Evolutionary conservation across 2,888 invertebrate genomes (phyloP).

Genomic region (Prenolepis imparis): DNA sequence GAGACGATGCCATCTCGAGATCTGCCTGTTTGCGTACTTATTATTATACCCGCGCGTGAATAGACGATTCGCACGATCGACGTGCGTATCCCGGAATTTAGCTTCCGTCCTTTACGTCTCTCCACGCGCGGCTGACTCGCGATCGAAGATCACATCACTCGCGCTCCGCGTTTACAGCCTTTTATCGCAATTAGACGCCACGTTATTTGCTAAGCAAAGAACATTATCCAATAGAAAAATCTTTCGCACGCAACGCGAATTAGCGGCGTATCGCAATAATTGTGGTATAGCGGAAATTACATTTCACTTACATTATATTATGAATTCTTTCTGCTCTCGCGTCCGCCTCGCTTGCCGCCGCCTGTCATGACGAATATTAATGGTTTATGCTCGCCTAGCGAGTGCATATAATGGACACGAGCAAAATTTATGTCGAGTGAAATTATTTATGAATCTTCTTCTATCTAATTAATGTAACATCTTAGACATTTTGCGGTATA

Average conservation of each 20-base stretch:
- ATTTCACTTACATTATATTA: conserved; percentile 38
- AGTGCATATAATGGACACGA: background rate
- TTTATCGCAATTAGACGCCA: conserved; percentile 54
- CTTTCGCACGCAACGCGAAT: conserved; percentile 64
- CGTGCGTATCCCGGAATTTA: conserved; percentile 26
- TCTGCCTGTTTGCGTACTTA: conserved; percentile 12
- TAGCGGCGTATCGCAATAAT: conserved; percentile 72
- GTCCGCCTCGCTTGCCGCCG: conserved; percentile 36
- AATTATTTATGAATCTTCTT: conserved; percentile 8
- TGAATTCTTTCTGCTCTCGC: conserved; percentile 32
- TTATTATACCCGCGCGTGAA: conserved; percentile 45
- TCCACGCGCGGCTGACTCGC: conserved; percentile 50
- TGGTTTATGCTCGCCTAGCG: conserved; percentile 2
- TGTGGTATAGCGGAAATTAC: conserved; percentile 51
- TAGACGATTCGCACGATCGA: conserved; percentile 45
- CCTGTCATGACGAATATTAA: conserved; percentile 32
- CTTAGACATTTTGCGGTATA: background rate
- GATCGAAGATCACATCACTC: conserved; percentile 43
- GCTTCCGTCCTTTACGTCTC: conserved; percentile 33
- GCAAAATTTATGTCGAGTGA: background rate
- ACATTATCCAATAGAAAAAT: conserved; percentile 52
- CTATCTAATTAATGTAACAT: background rate
- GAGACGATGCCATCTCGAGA: conserved; percentile 13
- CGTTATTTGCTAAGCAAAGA: conserved; percentile 43
- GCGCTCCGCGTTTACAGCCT: conserved; percentile 27